phyloP scores from a whole-genome alignment of 2,113 vertebrate genomes.

The Entomyzon cyanotis region DNA sequence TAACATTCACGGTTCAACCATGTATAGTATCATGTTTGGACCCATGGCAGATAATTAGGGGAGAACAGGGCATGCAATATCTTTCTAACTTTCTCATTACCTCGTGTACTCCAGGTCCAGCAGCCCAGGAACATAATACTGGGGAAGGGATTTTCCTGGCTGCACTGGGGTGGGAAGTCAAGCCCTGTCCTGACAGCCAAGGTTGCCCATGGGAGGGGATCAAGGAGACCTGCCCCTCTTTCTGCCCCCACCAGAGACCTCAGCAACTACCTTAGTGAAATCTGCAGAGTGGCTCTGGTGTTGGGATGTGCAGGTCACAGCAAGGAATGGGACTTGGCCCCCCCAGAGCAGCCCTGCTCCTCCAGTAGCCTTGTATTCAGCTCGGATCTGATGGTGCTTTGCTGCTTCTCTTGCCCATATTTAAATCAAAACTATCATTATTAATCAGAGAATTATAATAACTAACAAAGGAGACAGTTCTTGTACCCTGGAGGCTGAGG shows the following conservation, averaged over 20 bases:
- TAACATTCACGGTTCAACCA: not conserved
- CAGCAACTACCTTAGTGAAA: not conserved
- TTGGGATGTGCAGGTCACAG: not conserved
- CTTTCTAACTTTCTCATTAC: not conserved
- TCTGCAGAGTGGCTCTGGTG: not conserved
- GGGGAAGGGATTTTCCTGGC: not conserved
- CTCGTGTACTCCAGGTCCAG: not conserved
- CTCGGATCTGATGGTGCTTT: not conserved
- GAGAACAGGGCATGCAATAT: not conserved
- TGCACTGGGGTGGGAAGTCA: not conserved
- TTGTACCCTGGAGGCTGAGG: not conserved
- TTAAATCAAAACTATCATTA: not conserved
- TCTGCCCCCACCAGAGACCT: not conserved
- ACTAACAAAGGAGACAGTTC: not conserved
- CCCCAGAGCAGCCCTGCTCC: not conserved
- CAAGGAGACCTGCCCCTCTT: not conserved
- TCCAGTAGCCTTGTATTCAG: not conserved
- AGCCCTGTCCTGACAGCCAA: not conserved
- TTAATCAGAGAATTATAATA: not conserved
- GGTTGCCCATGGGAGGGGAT: not conserved
- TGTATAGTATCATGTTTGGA: not conserved
- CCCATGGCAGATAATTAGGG: not conserved
- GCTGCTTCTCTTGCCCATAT: not conserved
- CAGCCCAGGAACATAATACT: accelerated
- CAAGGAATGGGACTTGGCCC: not conserved